Evolutionary conservation across 1,140 invertebrate genomes (phyloP).

Genomic region (Cryptotermes secundus): DNA sequence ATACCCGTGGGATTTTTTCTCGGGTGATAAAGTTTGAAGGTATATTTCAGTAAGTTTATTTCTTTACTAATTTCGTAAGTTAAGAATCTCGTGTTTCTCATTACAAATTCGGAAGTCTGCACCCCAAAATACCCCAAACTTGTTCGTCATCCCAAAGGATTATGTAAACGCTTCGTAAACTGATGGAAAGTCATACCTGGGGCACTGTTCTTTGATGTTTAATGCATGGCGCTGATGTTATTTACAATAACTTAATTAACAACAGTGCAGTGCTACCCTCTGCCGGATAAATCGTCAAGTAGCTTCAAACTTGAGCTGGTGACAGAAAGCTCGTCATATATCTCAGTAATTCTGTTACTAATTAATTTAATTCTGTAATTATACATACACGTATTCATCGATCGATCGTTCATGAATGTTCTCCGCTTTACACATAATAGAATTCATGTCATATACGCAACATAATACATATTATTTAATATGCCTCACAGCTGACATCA

Average conservation of each 20-base stretch:
- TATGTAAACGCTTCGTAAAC: neutral
- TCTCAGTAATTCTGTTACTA: neutral
- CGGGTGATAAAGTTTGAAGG: neutral
- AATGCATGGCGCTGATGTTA: neutral
- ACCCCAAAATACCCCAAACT: neutral
- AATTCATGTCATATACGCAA: neutral
- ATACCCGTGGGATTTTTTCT: neutral
- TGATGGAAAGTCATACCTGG: neutral
- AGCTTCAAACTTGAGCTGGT: neutral
- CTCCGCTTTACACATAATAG: neutral
- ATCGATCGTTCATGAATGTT: neutral
- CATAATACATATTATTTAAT: neutral
- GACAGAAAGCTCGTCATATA: neutral
- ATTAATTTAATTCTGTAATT: neutral
- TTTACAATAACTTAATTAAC: constrained; percentile 19
- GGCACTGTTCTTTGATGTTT: neutral
- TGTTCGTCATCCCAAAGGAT: neutral
- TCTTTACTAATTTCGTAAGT: neutral
- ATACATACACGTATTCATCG: neutral
- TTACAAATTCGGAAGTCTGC: no score
- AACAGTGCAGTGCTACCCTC: neutral
- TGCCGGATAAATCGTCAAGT: neutral
- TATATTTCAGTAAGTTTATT: neutral
- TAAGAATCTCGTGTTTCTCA: neutral
- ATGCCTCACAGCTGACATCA: neutral